phyloP scores from a whole-genome alignment of 2,888 invertebrate species.

The Cancer borealis region DNA sequence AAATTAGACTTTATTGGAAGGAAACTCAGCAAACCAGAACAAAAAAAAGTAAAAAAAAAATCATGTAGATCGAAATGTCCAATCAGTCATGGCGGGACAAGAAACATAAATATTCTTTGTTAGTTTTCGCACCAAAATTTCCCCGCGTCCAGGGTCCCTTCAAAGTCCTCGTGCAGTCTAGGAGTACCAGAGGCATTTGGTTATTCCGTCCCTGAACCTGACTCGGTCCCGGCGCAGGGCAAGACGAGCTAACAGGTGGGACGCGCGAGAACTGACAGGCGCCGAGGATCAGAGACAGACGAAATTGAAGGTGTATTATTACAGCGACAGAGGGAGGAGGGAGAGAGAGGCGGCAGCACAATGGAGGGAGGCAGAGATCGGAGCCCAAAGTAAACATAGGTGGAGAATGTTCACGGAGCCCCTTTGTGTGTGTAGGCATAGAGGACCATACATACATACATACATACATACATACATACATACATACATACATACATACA shows the following conservation, averaged over 20 bases:
- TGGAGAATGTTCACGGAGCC: background rate
- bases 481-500: background rate
- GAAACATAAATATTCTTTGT: background rate
- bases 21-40: background rate
- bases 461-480: slow-evolving; percentile 10
- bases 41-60: background rate
- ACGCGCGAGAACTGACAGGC: background rate
- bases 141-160: background rate
- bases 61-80: background rate
- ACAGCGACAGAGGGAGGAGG: background rate
- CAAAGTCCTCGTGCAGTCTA: background rate
- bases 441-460: background rate
- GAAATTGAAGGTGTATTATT: slow-evolving; percentile 38
- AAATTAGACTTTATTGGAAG: background rate
- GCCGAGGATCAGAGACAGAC: slow-evolving; percentile 30
- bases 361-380: slow-evolving; percentile 33
- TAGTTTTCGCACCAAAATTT: background rate
- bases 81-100: background rate
- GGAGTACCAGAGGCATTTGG: background rate
- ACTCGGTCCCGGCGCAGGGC: background rate
- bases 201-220: background rate
- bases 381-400: background rate
- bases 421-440: background rate
- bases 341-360: slow-evolving; percentile 18
- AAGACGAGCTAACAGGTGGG: background rate